Evolutionary conservation across 2,113 vertebrate species (phyloP).

Genomic region (Origma solitaria): DNA sequence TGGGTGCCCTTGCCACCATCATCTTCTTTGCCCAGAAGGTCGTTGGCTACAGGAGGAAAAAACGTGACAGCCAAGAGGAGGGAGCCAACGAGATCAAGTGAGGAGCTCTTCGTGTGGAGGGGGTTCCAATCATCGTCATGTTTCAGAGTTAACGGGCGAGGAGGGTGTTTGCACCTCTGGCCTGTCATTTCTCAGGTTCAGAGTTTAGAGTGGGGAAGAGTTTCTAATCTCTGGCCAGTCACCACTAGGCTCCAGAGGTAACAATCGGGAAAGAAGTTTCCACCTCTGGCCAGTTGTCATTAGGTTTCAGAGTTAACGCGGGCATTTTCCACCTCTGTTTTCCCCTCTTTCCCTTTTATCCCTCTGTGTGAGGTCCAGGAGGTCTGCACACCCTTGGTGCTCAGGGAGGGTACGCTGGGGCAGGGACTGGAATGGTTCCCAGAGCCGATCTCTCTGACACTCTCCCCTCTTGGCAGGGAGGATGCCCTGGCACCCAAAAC

Average conservation of each 20-base stretch:
- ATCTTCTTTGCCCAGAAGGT: constrained; percentile 1
- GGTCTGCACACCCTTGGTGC: background rate
- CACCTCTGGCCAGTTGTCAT: background rate
- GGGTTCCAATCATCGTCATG: rapidly evolving
- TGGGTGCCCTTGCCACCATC: background rate
- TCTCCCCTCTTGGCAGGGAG: background rate
- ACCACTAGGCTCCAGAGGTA: background rate
- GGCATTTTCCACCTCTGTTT: background rate
- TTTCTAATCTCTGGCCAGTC: background rate
- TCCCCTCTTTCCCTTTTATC: background rate
- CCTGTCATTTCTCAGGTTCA: background rate
- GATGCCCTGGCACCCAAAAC: constrained; percentile 33
- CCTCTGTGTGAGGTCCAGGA: background rate
- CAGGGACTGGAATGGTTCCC: rapidly evolving
- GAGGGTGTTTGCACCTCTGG: background rate
- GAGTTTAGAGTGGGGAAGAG: background rate
- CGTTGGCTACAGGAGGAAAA: background rate
- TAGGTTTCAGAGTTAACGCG: background rate
- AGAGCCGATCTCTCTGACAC: rapidly evolving
- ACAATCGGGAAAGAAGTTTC: background rate
- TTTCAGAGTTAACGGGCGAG: rapidly evolving
- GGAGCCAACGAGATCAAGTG: constrained; percentile 55
- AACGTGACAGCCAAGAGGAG: constrained; percentile 39
- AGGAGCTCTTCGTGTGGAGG: background rate
- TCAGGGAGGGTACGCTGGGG: rapidly evolving